Evolutionary conservation across 2,888 invertebrate genomes (phyloP).

Genomic region (Agrypnus murinus): DNA sequence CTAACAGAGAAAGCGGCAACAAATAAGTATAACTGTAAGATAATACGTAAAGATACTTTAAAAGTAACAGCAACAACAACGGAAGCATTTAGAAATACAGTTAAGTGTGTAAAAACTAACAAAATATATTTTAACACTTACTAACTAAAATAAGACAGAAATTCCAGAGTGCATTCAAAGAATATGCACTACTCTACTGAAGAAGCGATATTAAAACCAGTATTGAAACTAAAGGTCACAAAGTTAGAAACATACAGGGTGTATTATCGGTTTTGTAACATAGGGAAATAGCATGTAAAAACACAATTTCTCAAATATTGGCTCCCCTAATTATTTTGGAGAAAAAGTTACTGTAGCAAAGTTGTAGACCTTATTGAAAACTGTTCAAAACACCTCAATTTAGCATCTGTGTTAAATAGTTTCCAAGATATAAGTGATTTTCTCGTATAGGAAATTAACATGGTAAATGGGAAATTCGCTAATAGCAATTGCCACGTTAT

Average conservation of each 20-base stretch:
- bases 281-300: too few relatives aligned
- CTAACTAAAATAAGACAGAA: background rate
- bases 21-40: slow-evolving; percentile 5
- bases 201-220: background rate
- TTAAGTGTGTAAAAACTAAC: background rate
- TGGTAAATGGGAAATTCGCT: too few relatives aligned
- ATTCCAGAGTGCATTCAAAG: background rate
- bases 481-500: too few relatives aligned
- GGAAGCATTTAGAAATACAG: background rate
- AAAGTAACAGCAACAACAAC: background rate
- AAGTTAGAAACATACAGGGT: slow-evolving; percentile 12
- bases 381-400: too few relatives aligned
- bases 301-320: too few relatives aligned
- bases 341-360: too few relatives aligned
- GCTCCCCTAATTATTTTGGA: too few relatives aligned
- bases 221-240: background rate
- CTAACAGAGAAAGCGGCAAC: background rate
- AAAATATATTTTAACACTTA: slow-evolving; percentile 14
- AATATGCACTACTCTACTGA: slow-evolving; percentile 7
- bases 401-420: too few relatives aligned
- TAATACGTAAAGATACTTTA: background rate
- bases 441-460: too few relatives aligned
- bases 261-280: too few relatives aligned
- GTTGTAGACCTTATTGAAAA: too few relatives aligned
- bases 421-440: too few relatives aligned